Evolutionary conservation across 2,797 vertebrate species (phyloP), one percentile per base, ranked within the genome.

Genomic region (Percopsis omiscomaycus): DNA sequence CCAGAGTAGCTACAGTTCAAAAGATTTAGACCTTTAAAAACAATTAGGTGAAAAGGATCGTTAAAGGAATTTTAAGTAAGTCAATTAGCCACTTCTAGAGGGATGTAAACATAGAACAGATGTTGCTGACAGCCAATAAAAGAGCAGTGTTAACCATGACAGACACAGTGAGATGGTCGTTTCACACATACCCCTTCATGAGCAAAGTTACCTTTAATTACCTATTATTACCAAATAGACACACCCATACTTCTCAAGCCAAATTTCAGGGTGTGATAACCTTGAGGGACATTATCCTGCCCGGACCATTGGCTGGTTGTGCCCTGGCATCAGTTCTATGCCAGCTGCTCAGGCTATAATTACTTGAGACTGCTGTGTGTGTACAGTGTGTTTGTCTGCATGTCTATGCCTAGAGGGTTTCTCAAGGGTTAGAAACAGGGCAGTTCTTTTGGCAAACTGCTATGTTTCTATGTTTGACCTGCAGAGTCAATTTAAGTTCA

Each of bases 101-200:
- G 45, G 48, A 58, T 3, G 29, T 44, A 66, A 71, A 69, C 59
- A 62, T 66, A 60, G 58, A 78, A 54, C 44, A 56, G 69, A 66
- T 73, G 64, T 54, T 59, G 42, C 8, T 75, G 55, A 64, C 63
- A 59, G 49, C 44, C 37, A 12, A 52, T 78, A 62, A 71, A 47
- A 69, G 59, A 11, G 56, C 37, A 11, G 46, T 28, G 48, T 74
- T 69, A 54, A 71, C 30, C 65, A n/a, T 62, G 67, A 66, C 51
- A 44, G 50, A 53, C 48, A 15, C 3, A 14, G 16, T 56, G 28
- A 66, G 13, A 55, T 8, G 12, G 42, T 45, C 50, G 54, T 44
- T 50, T 56, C 57, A 54, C 46, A 65, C 61, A 27, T 28, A 52
- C 60, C 28, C 44, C 13, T 11, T 58, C 46, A 42, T 42, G 9